Base-by-base conservation (phyloP, 2,113 vertebrate genomes). In the Loxodonta africana region DNA sequence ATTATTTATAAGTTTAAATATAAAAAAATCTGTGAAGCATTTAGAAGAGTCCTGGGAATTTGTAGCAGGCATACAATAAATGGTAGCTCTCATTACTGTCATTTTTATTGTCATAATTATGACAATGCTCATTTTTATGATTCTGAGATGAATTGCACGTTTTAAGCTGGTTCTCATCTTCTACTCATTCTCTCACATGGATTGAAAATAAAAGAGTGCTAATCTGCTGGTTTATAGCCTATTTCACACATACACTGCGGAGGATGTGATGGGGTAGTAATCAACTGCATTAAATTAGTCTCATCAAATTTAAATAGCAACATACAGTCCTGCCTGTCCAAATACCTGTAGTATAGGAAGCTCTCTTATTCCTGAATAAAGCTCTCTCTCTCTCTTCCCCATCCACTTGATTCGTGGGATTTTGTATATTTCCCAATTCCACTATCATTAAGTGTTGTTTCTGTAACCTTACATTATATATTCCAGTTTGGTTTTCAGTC, bases 281-380 rank as follows among this genome's bases (percentile, higher is more conserved):
- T 95, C 48, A 41, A 71, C 41, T 69, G 48, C 48, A 95, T 78
- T 83, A 83, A 67, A 92, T 41, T 78, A 60, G 65, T 57, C 65
- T 76, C 8, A 7, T 48, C 76, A 94, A 74, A 6, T 91, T 37
- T 74, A 9, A 91, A 65, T 4, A 87, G 30, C 57, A 76, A 60
- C 44, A 12, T 86, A 30, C 51, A 93, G 37, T 74, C 57, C 74
- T n/a, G n/a, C 28, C 89, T 93, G 44, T 90, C 82, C 82, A 73
- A 87, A 80, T 48, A 86, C 21, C 44, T 71, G 12, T 0, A 73
- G 12, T 21, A 41, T 20, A 63, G 21, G 51, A 96, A 86, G 73
- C 5, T 41, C 8, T 37, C 23, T 69, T 74, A 28, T 53, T 57
- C 30, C 26, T 53, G 17, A 57, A 62, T 9, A 62, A 53, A 81